Percentiles rank a stretch among this genome's conserved stretches.
Conservation (phyloP, 2,888 invertebrate species). For the Steromphala cineraria region DNA sequence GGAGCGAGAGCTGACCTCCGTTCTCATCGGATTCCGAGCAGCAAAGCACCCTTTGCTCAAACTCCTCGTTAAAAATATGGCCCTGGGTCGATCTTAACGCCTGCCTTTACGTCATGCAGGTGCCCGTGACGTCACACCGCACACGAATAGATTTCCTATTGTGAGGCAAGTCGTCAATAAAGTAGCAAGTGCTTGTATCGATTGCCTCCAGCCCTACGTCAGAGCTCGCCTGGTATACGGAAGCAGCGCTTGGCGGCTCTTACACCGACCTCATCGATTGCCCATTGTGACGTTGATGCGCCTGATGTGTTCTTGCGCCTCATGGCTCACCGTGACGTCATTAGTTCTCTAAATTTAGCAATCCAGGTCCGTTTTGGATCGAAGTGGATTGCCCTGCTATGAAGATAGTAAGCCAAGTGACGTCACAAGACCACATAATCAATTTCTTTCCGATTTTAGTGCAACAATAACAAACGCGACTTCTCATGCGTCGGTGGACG, state of each 20-base stretch:
- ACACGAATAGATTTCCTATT: neutral
- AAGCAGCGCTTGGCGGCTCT: neutral
- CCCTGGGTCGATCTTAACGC: slow-evolving; percentile 12
- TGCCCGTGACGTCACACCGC: neutral
- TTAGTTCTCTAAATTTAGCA: neutral
- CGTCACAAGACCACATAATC: neutral
- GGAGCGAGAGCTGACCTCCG: too few relatives aligned
- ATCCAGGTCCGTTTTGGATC: neutral
- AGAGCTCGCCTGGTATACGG: neutral
- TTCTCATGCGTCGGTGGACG: too few relatives aligned
- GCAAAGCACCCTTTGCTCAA: neutral
- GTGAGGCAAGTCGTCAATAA: neutral
- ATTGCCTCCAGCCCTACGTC: neutral
- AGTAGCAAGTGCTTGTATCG: neutral
- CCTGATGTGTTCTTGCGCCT: neutral
- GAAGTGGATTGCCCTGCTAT: neutral
- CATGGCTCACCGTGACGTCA: neutral
- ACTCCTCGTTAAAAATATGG: neutral
- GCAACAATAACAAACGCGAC: too few relatives aligned
- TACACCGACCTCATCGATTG: neutral
- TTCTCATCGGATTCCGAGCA: neutral
- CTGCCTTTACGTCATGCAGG: neutral
- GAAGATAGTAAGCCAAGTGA: neutral
- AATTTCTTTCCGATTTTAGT: too few relatives aligned
- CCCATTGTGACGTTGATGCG: neutral